A percentile compares a stretch with the other conserved stretches of the same genome.
These are phyloP conservation scores for Oncorhynchus keta DNA, from an alignment of 2,113 vertebrate species.

Conservation along the genomic window DNA sequence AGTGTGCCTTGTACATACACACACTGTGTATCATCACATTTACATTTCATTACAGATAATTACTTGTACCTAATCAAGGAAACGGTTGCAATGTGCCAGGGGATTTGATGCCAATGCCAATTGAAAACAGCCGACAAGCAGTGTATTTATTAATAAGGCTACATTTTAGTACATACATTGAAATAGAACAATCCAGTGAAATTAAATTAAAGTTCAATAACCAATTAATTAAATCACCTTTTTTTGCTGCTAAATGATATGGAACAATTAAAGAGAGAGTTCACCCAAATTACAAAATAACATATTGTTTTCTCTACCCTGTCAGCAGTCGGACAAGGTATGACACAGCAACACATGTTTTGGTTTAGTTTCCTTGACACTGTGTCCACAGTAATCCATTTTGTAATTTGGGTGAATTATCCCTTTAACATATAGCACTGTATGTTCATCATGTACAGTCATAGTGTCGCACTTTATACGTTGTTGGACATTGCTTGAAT, in stretches of 20 bases:
- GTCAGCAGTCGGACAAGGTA: background rate
- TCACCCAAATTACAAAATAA: background rate
- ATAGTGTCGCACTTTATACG: background rate
- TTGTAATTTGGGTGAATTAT: no score
- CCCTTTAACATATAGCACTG: background rate
- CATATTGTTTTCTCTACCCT: no score
- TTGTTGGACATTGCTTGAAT: background rate
- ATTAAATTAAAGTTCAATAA: background rate
- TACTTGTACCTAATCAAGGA: background rate
- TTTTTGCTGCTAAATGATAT: constrained; percentile 4
- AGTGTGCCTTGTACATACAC: background rate
- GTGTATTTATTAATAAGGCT: no score
- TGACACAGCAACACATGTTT: background rate
- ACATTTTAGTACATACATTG: no score
- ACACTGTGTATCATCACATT: background rate
- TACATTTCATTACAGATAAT: background rate
- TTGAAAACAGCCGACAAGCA: background rate
- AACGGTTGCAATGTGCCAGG: background rate
- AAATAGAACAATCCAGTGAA: no score
- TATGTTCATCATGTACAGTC: background rate
- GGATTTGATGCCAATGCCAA: background rate
- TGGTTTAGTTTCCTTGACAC: no score
- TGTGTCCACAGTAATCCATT: no score
- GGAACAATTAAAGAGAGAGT: background rate
- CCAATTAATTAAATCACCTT: background rate